Base-by-base conservation (phyloP, 1,140 invertebrate species). In the Proctacanthus coquilletti region DNA sequence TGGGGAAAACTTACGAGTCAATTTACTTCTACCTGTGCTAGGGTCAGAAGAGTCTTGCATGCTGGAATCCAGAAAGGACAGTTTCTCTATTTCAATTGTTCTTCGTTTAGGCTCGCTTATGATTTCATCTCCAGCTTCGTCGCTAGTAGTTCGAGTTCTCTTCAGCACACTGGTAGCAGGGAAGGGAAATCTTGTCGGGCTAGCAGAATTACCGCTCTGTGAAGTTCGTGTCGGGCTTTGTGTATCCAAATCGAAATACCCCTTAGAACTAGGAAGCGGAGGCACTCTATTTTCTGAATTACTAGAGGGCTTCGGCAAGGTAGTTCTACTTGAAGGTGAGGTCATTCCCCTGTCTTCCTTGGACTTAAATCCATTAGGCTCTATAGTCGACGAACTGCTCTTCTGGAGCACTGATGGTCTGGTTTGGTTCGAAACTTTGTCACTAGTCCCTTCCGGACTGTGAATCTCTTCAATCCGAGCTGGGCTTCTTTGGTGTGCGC, bases 401-500 rank as follows among this genome's bases (percentile, higher is more conserved):
- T 21, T 11, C 14, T 20, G 8, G 3, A 9, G 13, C 2, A 20
- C 15, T 3, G 34, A 36, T 19, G 15, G 11, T 3, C 11, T 18
- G 3, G 23, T 20, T 8, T 40, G 33, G 14, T 27, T 36, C 13
- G 17, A 14, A 21, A 10, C 14, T 9, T 29, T 38, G 20, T 9
- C 13, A n/a, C 29, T 31, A 31, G 8, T 46, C 10, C 13, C n/a
- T 18, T 17, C 52, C 23, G 23, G 23, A 54, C 20, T 50, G 39
- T 18, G 3, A 41, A 23, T 43, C 40, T 21, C 46, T 17, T 51
- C 54, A 27, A 4, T 45, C 44, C 29, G 30, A 32, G 10, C 15
- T 20, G 13, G 49, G 48, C 13, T 48, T 49, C 3, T 52, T 20
- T 15, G 18, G 21, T 5, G 43, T 46, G 10, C 41, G 42, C 50